Conservation (phyloP, 1,140 invertebrate genomes). For the Pseudomyrmex flavicornis region DNA sequence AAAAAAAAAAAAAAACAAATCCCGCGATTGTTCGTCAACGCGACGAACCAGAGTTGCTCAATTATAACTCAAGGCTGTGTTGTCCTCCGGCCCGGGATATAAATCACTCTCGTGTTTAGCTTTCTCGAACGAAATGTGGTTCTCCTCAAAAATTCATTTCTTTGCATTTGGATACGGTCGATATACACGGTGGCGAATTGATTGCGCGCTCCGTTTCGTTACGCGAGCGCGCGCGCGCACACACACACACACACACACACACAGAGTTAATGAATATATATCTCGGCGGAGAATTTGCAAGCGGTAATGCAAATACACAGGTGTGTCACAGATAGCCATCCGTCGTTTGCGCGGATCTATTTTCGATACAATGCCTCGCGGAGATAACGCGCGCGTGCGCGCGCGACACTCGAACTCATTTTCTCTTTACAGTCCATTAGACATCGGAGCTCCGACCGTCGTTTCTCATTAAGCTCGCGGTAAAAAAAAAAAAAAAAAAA, state of each 20-base stretch:
- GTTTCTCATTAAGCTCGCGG: background rate
- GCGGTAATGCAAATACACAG: background rate
- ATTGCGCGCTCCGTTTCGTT: too few species aligned
- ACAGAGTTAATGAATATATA: too few species aligned
- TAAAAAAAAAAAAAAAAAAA: conserved; percentile 6
- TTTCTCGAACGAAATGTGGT: background rate
- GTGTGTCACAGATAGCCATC: background rate
- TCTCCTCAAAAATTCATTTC: conserved; percentile 3
- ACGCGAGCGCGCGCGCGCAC: too few species aligned
- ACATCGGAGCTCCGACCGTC: background rate
- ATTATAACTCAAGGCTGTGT: too few species aligned
- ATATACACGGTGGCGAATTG: too few species aligned
- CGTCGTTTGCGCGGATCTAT: background rate
- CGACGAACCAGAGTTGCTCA: too few species aligned
- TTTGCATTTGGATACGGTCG: too few species aligned
- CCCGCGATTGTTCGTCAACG: background rate
- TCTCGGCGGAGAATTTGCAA: too few species aligned
- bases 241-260: too few species aligned
- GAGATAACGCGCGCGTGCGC: too few species aligned
- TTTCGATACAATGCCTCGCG: too few species aligned
- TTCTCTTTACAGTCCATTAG: conserved; percentile 3
- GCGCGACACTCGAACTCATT: background rate
- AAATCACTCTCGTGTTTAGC: background rate
- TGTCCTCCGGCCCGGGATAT: too few species aligned
- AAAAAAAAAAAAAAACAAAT: background rate